Base-by-base conservation (phyloP, 1,140 invertebrate genomes). In the Caligus rogercresseyi region DNA sequence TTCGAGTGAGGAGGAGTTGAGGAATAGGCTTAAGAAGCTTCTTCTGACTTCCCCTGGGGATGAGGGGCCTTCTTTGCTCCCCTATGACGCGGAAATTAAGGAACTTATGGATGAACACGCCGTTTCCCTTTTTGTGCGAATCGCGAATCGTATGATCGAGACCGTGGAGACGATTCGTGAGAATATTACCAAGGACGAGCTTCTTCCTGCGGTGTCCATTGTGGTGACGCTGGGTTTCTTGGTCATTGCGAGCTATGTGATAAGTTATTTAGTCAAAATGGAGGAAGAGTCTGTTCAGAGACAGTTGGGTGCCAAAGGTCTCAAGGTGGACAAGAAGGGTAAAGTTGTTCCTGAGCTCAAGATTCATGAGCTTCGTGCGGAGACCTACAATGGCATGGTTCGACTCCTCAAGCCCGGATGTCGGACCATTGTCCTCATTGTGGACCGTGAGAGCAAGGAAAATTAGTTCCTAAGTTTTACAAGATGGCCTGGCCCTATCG, bases 381-480 rank as follows among this genome's bases (percentile, higher is more conserved):
- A 96, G 75, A 94, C 92, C 61, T 98, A 95, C 70, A 91, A 93
- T 73, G 91, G 89, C 31, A 78, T 98, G 63, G 86, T 98, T 21
- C 79, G 89, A 53, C 73, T 97, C 54, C 76, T 96, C 43, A 95
- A 96, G 71, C 93, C 94, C 0, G 94, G 94, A 0, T 96, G 90
- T 71, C 78, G 94, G 16, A 96, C 93, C 0, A 82, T 98, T 64
- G 80, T 96, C 25, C 71, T 98, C 11, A 75, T 98, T 25, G 83
- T 95, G 1, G 91, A 97, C 75, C 78, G 81, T 70, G 85, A 94
- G 71, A 86, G 83, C 64, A 85, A 89, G 64, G 76, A 43, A 85
- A 86, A 72, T 76, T 98, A 54, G 76, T 97, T 61, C 83, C 87
- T 59, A 83, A 85, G 67, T 98, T 95, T 78, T 89, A 94, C 72